These are phyloP conservation scores for Nanger granti DNA, from an alignment of 2,113 vertebrate genomes.

Conservation along the genomic window DNA sequence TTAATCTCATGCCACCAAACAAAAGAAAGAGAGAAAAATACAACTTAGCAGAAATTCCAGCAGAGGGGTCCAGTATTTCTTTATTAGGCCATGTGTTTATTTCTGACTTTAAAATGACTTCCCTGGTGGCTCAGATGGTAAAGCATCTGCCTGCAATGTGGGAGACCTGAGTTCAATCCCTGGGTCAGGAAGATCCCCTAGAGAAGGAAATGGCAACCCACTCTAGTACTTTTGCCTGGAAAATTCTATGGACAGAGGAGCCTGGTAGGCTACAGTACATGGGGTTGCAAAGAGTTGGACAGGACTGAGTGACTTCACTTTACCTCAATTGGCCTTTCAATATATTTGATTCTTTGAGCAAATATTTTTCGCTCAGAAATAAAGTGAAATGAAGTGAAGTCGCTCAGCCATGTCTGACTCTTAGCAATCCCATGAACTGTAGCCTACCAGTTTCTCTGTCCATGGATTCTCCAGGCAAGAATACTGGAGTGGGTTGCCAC, in stretches of 20 bases:
- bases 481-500: too few relatives aligned
- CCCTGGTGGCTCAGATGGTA: background rate
- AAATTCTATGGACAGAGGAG: background rate
- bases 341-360: too few relatives aligned
- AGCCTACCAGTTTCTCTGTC: too few relatives aligned
- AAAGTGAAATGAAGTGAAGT: too few relatives aligned
- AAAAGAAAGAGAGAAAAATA: background rate
- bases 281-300: background rate
- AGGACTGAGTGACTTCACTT: background rate
- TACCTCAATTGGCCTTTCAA: too few relatives aligned
- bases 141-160: background rate
- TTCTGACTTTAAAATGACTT: background rate
- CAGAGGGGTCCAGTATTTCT: background rate
- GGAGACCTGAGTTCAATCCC: background rate
- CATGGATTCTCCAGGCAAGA: too few relatives aligned
- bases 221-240: background rate
- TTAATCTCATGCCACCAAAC: background rate
- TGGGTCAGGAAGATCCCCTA: background rate
- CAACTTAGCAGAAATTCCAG: background rate
- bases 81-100: background rate
- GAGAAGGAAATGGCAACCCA: background rate
- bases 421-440: too few relatives aligned
- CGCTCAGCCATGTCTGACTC: too few relatives aligned
- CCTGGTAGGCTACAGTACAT: background rate
- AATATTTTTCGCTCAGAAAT: too few relatives aligned